Conservation (phyloP, 2,113 vertebrate genomes). For the Andinoacara biseriatus region DNA sequence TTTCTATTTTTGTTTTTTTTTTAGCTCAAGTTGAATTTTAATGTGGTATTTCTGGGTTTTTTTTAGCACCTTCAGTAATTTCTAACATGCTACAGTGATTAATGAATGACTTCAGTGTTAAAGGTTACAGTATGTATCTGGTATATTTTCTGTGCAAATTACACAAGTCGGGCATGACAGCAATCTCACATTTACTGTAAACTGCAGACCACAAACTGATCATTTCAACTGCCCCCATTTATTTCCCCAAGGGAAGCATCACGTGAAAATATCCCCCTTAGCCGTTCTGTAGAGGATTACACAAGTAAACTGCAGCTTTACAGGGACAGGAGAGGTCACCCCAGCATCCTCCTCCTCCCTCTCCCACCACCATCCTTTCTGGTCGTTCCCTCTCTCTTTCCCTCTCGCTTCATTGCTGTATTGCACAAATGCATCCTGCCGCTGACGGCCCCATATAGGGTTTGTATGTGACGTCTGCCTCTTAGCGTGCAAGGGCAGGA, state of each 20-base stretch:
- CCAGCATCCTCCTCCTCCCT: not conserved
- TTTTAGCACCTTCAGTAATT: not conserved
- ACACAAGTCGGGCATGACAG: slow-evolving; percentile 4
- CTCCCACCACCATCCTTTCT: not conserved
- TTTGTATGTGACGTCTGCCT: slow-evolving; percentile 47
- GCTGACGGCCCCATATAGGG: slow-evolving; percentile 46
- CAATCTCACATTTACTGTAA: slow-evolving; percentile 40
- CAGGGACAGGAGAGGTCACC: slow-evolving; percentile 61
- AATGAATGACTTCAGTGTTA: not conserved
- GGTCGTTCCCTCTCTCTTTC: slow-evolving; percentile 38
- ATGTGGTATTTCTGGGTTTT: not conserved
- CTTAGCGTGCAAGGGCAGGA: slow-evolving; percentile 45
- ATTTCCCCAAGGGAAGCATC: slow-evolving; percentile 15
- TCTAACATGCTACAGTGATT: not conserved
- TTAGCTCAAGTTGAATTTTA: slow-evolving; percentile 7
- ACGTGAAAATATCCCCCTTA: slow-evolving; percentile 38
- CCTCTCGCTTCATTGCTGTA: slow-evolving; percentile 55
- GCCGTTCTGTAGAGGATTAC: slow-evolving; percentile 60
- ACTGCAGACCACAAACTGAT: slow-evolving; percentile 1
- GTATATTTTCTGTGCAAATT: not conserved
- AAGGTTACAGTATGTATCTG: not conserved
- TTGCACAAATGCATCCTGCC: slow-evolving; percentile 60
- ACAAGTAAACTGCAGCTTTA: slow-evolving; percentile 69
- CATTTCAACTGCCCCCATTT: slow-evolving; percentile 33
- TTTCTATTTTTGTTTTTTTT: not conserved